A percentile compares a stretch with the other conserved stretches of the same genome.
phyloP scores from a whole-genome alignment of 2,797 vertebrate species.

The Labeo calbasu region DNA sequence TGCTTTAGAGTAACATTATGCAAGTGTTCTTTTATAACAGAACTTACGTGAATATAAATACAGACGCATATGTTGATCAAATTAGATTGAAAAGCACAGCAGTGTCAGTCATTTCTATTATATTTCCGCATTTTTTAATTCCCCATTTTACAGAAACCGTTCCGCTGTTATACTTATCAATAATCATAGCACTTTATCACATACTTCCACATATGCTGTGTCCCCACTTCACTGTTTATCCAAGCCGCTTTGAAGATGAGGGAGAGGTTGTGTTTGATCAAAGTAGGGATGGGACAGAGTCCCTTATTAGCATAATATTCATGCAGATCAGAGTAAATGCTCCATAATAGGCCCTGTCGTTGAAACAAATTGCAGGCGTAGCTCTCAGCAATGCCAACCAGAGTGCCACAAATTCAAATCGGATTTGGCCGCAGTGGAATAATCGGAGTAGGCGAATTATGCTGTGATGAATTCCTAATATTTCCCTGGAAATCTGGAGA shows the following conservation, averaged over 20 bases:
- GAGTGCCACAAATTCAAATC: slow-evolving; percentile 73
- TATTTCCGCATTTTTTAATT: background rate
- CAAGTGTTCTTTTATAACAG: slow-evolving; percentile 16
- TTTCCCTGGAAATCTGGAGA: slow-evolving; percentile 71
- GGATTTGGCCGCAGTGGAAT: slow-evolving; percentile 67
- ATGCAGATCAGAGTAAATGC: slow-evolving; percentile 72
- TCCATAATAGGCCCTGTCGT: slow-evolving; percentile 73
- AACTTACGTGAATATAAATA: slow-evolving; percentile 14
- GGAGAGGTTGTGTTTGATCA: slow-evolving; percentile 59
- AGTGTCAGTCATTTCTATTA: slow-evolving; percentile 14
- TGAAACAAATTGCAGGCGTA: slow-evolving; percentile 72
- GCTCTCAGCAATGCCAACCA: slow-evolving; percentile 65
- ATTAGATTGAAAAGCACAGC: slow-evolving; percentile 2
- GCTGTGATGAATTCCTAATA: slow-evolving; percentile 74
- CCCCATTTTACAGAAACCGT: background rate
- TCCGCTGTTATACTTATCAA: slow-evolving; percentile 13
- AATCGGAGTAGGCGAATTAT: slow-evolving; percentile 74
- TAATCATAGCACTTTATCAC: slow-evolving; percentile 27
- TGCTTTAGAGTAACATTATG: slow-evolving; percentile 34
- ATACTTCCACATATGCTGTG: slow-evolving; percentile 12
- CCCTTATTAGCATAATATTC: slow-evolving; percentile 72
- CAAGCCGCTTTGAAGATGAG: slow-evolving; percentile 59
- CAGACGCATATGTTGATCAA: slow-evolving; percentile 20
- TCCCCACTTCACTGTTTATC: slow-evolving; percentile 36
- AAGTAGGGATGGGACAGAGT: slow-evolving; percentile 48